Evolutionary conservation across 1,140 invertebrate genomes (phyloP).

Genomic region (Drosophila tristis): DNA sequence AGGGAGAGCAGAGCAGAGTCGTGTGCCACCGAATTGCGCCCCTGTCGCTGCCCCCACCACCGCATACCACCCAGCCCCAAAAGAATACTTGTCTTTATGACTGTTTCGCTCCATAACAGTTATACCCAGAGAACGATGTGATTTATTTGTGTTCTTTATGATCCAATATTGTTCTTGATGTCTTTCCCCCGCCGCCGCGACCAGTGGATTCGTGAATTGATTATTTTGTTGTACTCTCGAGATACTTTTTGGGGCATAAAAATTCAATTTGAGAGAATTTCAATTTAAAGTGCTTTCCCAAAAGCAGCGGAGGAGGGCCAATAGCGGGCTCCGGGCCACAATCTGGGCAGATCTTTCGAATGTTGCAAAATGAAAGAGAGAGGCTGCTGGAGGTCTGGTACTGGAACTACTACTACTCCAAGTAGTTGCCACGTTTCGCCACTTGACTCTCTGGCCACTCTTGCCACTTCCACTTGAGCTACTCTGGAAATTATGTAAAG

Average conservation of each 20-base stretch:
- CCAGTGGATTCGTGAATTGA: slow-evolving; percentile 54
- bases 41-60: no score
- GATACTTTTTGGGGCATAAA: slow-evolving; percentile 51
- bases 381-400: slow-evolving; percentile 12
- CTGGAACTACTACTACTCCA: slow-evolving; percentile 4
- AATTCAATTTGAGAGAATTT: slow-evolving; percentile 62
- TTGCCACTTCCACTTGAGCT: neutral
- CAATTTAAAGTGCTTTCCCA: slow-evolving; percentile 42
- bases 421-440: slow-evolving; percentile 41
- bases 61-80: no score
- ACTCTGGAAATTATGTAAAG: slow-evolving; percentile 54
- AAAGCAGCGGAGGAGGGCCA: neutral
- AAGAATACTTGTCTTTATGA: slow-evolving; percentile 61
- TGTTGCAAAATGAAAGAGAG: neutral
- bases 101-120: slow-evolving; percentile 49
- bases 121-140: slow-evolving; percentile 56
- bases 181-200: neutral
- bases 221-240: slow-evolving; percentile 62
- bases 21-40: no score
- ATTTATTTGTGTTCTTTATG: slow-evolving; percentile 76
- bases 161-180: slow-evolving; percentile 64
- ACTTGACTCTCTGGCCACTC: slow-evolving; percentile 28
- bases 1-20: no score
- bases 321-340: neutral
- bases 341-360: slow-evolving; percentile 24